A percentile compares a stretch with the other conserved stretches of the same genome.
phyloP scores from a whole-genome alignment of 2,888 invertebrate genomes.

The Hydropsyche betteni region DNA sequence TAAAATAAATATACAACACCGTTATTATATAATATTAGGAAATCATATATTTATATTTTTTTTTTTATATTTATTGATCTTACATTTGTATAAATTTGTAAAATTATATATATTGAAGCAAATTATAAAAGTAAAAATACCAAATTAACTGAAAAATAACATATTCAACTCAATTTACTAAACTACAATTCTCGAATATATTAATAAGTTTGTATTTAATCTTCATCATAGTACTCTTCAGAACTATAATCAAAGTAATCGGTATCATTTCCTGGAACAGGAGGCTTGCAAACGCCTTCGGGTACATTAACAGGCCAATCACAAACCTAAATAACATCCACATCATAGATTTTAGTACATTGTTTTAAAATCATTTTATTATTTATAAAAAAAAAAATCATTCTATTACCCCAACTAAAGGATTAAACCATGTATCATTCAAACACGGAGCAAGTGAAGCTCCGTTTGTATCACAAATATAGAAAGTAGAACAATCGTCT shows the following conservation, averaged over 20 bases:
- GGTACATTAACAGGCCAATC: conserved; percentile 43
- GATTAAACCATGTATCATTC: conserved; percentile 62
- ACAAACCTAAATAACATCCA: conserved; percentile 39
- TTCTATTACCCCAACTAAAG: conserved; percentile 51
- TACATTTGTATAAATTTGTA: too few relatives aligned
- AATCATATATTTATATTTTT: too few relatives aligned
- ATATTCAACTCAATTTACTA: too few relatives aligned
- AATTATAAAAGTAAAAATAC: too few relatives aligned
- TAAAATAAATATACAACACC: too few relatives aligned
- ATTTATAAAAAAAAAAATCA: neutral
- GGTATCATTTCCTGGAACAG: conserved; percentile 7
- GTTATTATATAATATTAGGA: too few relatives aligned
- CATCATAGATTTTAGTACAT: too few relatives aligned
- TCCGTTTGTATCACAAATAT: conserved; percentile 62
- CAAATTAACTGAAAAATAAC: too few relatives aligned
- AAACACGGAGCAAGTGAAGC: conserved; percentile 64
- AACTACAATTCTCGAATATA: neutral
- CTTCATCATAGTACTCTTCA: conserved; percentile 30
- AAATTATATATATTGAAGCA: too few relatives aligned
- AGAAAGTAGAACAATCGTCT: conserved; percentile 61
- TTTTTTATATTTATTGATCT: too few relatives aligned
- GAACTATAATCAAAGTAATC: too few relatives aligned
- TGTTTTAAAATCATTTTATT: too few relatives aligned
- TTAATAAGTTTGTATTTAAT: neutral
- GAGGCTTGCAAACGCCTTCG: conserved; percentile 37